phyloP scores from a whole-genome alignment of 2,797 vertebrate genomes.

The Bradypodion pumilum region DNA sequence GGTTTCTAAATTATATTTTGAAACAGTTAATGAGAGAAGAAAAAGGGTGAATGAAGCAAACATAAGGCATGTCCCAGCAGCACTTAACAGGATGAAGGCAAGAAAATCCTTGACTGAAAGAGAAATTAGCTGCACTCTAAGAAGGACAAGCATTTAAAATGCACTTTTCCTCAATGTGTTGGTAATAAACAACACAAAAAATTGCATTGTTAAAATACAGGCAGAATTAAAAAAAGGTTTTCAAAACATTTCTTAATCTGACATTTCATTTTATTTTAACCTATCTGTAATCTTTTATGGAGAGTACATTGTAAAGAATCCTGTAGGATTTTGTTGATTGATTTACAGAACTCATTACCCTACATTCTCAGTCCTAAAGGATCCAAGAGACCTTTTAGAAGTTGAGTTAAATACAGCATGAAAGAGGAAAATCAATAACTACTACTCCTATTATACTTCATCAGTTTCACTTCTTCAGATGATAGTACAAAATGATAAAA shows the following conservation, averaged over 20 bases:
- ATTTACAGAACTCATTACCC: background rate
- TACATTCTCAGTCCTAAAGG: background rate
- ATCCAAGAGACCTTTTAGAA: background rate
- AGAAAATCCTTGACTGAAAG: conserved; percentile 18
- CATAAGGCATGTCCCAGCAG: conserved; percentile 5
- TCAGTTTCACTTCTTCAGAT: too few species aligned
- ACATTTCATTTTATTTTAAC: background rate
- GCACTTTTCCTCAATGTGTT: background rate
- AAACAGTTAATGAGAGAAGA: background rate
- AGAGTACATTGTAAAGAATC: background rate
- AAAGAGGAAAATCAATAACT: background rate
- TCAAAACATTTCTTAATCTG: background rate
- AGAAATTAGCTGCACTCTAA: background rate
- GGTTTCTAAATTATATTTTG: conserved; percentile 16
- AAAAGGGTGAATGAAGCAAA: background rate
- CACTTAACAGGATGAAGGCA: background rate
- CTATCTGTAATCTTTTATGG: background rate
- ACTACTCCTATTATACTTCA: too few species aligned
- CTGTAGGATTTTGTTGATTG: background rate
- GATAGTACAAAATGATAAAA: too few species aligned
- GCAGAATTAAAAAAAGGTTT: background rate
- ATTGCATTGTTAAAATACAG: background rate
- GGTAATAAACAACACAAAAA: background rate
- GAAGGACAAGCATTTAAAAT: background rate
- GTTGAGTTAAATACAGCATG: background rate